Base-by-base conservation (phyloP, 2,113 vertebrate species). In the Alces alces region DNA sequence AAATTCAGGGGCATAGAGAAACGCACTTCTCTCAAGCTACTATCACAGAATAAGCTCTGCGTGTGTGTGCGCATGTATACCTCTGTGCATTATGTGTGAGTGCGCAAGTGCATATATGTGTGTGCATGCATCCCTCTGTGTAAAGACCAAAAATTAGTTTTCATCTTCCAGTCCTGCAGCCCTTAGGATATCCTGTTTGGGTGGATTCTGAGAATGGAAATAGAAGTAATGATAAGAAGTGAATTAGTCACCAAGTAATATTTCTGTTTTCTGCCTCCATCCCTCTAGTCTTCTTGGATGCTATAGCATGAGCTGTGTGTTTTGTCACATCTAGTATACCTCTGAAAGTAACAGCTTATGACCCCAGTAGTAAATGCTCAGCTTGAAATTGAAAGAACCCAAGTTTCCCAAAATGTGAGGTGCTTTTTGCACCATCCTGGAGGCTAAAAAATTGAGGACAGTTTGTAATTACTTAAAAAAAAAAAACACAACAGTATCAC, bases 121-220 rank as follows among this genome's bases (percentile, higher is more conserved):
- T 66, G 4, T 36, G 9, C n/a, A 21, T 33, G 57, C 11, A 19
- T 30, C 9, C 27, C 43, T 79, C 14, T 30, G 43, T 79, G 76
- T 47, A 27, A 64, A 94, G 61, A 96, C 66, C 23, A 52, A 25
- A 89, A 89, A 66, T 16, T 27, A 55, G 15, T 82, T 97, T 52
- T 76, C 25, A 55, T 17, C 4, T 76, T 78, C 7, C 1, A 15
- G 1, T 85, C 86, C 55, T 85, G 23, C 86, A 47, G 39, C 84
- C 17, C 58, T 84, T 36, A 55, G 39, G 14, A 27, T 23, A 15
- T 16, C 21, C 16, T 7, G 0, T 89, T 93, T 85, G 76, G 54
- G 55, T 93, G 52, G 43, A 60, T 79, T 96, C 86, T 82, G 43
- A 76, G 7, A 36, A 1, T 25, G 45, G 28, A 89, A 60, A 33